Base-by-base conservation (phyloP, 1,140 invertebrate genomes). In the Drosophila ananassae region DNA sequence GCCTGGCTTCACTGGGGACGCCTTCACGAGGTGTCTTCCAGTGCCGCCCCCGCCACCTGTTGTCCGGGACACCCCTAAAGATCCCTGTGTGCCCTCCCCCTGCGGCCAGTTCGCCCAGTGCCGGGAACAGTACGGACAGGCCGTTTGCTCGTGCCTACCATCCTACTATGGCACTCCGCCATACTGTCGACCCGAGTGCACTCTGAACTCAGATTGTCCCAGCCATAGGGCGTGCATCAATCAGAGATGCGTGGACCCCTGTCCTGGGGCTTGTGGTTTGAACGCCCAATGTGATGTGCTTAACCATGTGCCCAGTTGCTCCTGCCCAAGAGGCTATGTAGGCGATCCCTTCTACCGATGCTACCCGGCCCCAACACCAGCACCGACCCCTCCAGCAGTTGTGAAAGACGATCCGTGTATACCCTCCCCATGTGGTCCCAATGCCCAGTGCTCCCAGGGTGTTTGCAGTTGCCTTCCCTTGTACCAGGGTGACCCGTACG, bases 181-280 rank as follows among this genome's bases (percentile, higher is more conserved):
- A 1, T 94, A 95, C 84, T 97, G 96, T 82, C 92, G 94, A 56
- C 95, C 95, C 12, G 95, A 96, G 92, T 96, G 95, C 89, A 93
- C 94, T 9, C 93, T 94, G 10, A 95, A 95, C 83, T 94, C 94
- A 2, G 96, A 97, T 73, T 97, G 96, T 79, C 91, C 94, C 1
- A 94, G 93, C 77, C 94, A 94, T 67, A 93, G 94, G 73, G 95
- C 96, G 13, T 98, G 97, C 82, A 92, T 96, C 28, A 96, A 96
- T 89, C 95, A 97, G 79, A 96, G 97, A 92, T 97, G 96, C 78
- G 92, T 94, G 12, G 95, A 97, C 92, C 96, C 96, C 3, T 97
- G 96, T 73, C 94, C 94, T n/a, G 95, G 95, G 44, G 94, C 95
- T 2, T 97, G 97, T 91, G 96, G 96, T 5, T 90, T 95, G 32